A percentile compares a stretch with the other conserved stretches of the same genome.
phyloP scores from a whole-genome alignment of 2,888 invertebrate species.

The Anthrax anthrax region DNA sequence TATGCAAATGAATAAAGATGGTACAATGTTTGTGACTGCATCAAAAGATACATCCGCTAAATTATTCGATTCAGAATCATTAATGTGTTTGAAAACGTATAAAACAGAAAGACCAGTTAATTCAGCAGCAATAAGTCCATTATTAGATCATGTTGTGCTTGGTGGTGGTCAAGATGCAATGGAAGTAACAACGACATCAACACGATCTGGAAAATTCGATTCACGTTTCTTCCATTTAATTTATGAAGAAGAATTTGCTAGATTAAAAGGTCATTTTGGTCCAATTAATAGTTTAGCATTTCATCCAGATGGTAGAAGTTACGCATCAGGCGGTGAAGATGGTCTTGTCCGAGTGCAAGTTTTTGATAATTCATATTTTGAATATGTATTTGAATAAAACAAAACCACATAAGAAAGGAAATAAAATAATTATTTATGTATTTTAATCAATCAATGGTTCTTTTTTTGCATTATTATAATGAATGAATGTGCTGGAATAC shows the following conservation, averaged over 20 bases:
- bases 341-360: constrained; percentile 93
- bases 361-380: constrained; percentile 93
- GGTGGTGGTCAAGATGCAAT: constrained; percentile 99
- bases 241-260: constrained; percentile 92
- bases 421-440: too few species aligned
- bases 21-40: constrained; percentile 92
- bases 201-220: constrained; percentile 93
- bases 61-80: constrained; percentile 76
- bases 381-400: constrained; percentile 78
- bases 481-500: too few species aligned
- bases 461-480: too few species aligned
- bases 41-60: constrained; percentile 95
- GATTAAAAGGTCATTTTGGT: constrained; percentile 99
- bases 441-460: too few species aligned
- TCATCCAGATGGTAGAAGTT: constrained; percentile 94
- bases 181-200: constrained; percentile 93
- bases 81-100: constrained; percentile 84
- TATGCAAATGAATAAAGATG: constrained; percentile 87
- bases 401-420: too few species aligned
- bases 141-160: constrained; percentile 87
- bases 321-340: constrained; percentile 96
- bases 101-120: constrained; percentile 97
- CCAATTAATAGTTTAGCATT: constrained; percentile 97
- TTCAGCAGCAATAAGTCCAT: constrained; percentile 93
- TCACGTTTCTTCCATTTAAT: constrained; percentile 87